Conservation (phyloP, 2,797 vertebrate genomes). For the Sciaenops ocellatus region DNA sequence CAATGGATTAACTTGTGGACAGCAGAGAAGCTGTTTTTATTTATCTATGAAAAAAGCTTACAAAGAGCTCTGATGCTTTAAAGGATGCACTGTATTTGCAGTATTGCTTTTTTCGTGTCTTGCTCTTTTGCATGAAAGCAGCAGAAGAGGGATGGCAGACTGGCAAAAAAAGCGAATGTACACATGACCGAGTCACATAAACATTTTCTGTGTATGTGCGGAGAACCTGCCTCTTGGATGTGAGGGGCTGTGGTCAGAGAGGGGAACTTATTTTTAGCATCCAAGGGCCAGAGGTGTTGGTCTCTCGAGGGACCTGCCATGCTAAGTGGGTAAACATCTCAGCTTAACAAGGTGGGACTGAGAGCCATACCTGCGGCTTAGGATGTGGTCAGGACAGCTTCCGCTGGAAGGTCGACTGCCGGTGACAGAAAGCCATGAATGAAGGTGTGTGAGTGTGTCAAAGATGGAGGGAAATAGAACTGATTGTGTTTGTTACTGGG, state of each 20-base stretch:
- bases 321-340: constrained; percentile 81
- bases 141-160: constrained; percentile 3
- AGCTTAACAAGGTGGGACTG: constrained; percentile 76
- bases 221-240: constrained; percentile 55
- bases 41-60: constrained; percentile 16
- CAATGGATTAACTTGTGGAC: background rate
- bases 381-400: constrained; percentile 73
- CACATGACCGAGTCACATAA: constrained; percentile 67
- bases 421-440: constrained; percentile 61
- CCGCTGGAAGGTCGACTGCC: constrained; percentile 54
- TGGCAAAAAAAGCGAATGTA: constrained; percentile 48
- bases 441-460: constrained; percentile 50
- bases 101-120: constrained; percentile 12
- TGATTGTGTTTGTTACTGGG: constrained; percentile 12
- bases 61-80: background rate
- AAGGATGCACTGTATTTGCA: constrained; percentile 28
- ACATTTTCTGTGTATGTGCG: constrained; percentile 54
- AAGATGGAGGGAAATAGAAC: background rate
- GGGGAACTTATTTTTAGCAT: constrained; percentile 67
- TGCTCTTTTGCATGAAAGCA: constrained; percentile 10
- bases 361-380: constrained; percentile 71
- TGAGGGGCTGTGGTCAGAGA: constrained; percentile 60
- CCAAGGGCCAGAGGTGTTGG: constrained; percentile 62
- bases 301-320: constrained; percentile 55
- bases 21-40: constrained; percentile 27